Percentiles rank a stretch among this genome's conserved stretches.
Conservation (phyloP, 1,140 invertebrate genomes). For the Chironomus tepperi region DNA sequence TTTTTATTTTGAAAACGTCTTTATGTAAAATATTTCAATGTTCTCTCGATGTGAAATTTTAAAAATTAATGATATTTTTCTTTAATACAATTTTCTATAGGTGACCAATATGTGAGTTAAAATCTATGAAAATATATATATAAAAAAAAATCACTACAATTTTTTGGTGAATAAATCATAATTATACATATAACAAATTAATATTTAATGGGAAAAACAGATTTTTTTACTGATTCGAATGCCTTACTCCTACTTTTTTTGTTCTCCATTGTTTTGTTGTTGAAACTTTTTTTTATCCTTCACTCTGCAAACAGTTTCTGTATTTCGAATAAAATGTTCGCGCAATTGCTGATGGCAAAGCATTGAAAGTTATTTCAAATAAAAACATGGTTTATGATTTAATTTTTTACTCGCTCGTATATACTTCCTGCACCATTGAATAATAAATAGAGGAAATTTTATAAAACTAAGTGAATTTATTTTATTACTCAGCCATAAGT, state of each 20-base stretch:
- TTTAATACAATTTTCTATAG: not conserved
- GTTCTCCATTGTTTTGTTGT: too few species aligned
- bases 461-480: too few species aligned
- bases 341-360: not conserved
- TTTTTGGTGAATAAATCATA: conserved; percentile 5
- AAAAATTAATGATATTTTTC: not conserved
- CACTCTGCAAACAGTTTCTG: too few species aligned
- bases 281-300: too few species aligned
- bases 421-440: not conserved
- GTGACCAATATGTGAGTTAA: not conserved
- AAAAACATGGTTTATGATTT: not conserved
- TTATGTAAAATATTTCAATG: too few species aligned
- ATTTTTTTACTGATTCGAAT: not conserved
- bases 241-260: conserved; percentile 13
- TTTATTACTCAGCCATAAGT: too few species aligned
- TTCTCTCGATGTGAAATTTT: not conserved
- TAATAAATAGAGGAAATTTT: too few species aligned
- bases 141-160: not conserved
- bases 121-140: not conserved
- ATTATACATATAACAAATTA: conserved; percentile 17
- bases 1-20: too few species aligned
- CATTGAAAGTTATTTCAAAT: conserved; percentile 1
- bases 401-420: not conserved
- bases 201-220: conserved; percentile 20
- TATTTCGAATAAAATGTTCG: not conserved